Evolutionary conservation across 1,140 invertebrate genomes (phyloP).

Genomic region (Leptinotarsa defecta): DNA sequence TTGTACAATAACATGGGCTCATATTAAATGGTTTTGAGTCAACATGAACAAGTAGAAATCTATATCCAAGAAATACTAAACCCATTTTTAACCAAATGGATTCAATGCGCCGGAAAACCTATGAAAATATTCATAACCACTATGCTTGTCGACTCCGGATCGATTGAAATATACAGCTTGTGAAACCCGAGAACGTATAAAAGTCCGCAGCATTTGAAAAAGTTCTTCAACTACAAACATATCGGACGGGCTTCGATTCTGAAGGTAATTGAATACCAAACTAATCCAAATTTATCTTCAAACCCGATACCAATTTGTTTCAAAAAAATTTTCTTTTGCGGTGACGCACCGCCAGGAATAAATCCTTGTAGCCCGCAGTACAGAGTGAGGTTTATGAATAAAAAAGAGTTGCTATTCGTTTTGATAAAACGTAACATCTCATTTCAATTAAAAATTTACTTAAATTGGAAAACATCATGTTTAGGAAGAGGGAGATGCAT

Average conservation of each 20-base stretch:
- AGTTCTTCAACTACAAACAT: not conserved
- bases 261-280: not conserved
- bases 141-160: not conserved
- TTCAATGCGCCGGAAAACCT: not conserved
- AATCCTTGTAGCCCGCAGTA: too few species aligned
- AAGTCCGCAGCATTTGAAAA: not conserved
- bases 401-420: too few species aligned
- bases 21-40: too few species aligned
- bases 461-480: too few species aligned
- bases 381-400: too few species aligned
- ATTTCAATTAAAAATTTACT: too few species aligned
- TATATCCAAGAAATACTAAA: not conserved
- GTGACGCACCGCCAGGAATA: too few species aligned
- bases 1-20: too few species aligned
- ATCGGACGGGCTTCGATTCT: not conserved
- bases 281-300: not conserved
- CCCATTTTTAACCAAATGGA: not conserved
- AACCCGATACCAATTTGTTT: not conserved
- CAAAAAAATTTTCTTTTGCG: not conserved
- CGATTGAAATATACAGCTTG: not conserved
- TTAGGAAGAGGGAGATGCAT: too few species aligned
- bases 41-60: too few species aligned
- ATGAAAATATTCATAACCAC: not conserved
- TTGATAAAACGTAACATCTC: too few species aligned
- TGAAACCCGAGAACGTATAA: not conserved